These are phyloP conservation scores for Gambusia holbrooki DNA, from an alignment of 2,113 vertebrate genomes.

Conservation along the genomic window DNA sequence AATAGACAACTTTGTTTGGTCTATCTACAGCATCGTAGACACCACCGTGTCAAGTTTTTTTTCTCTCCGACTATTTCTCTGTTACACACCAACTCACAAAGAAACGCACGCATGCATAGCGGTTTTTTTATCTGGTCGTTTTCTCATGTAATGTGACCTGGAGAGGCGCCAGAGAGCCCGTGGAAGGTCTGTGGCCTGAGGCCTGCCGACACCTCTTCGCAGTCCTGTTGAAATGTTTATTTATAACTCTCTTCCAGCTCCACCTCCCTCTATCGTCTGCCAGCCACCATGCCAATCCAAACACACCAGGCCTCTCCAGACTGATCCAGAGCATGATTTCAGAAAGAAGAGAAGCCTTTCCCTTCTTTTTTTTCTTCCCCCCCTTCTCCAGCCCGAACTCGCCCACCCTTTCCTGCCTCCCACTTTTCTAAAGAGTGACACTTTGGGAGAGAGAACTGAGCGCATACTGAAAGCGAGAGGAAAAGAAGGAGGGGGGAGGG, in stretches of 20 bases:
- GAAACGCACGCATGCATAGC: constrained; percentile 40
- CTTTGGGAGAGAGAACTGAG: constrained; percentile 56
- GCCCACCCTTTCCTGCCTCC: constrained; percentile 56
- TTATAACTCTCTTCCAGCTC: constrained; percentile 79
- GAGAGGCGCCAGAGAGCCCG: constrained; percentile 80
- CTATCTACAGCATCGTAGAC: constrained; percentile 39
- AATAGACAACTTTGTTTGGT: too few relatives aligned
- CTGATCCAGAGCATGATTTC: constrained; percentile 82
- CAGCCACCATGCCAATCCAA: constrained; percentile 85
- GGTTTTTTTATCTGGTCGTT: constrained; percentile 48
- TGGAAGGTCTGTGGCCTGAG: constrained; percentile 68
- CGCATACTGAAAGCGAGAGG: constrained; percentile 45
- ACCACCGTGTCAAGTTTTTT: constrained; percentile 29
- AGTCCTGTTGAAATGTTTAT: constrained; percentile 85
- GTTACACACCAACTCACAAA: constrained; percentile 4
- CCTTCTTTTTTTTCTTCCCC: constrained; percentile 47
- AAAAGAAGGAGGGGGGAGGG: constrained; percentile 20
- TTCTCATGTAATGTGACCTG: constrained; percentile 85
- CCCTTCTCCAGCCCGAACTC: constrained; percentile 57
- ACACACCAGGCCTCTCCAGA: constrained; percentile 83
- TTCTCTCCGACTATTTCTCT: constrained; percentile 32
- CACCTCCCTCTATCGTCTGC: constrained; percentile 84
- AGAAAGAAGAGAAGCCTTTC: constrained; percentile 80
- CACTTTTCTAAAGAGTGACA: constrained; percentile 62
- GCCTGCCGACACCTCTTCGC: constrained; percentile 85